Percentiles rank a stretch among this genome's conserved stretches.
Evolutionary conservation across 2,113 vertebrate genomes (phyloP).

Genomic region (Typhlomys cinereus): DNA sequence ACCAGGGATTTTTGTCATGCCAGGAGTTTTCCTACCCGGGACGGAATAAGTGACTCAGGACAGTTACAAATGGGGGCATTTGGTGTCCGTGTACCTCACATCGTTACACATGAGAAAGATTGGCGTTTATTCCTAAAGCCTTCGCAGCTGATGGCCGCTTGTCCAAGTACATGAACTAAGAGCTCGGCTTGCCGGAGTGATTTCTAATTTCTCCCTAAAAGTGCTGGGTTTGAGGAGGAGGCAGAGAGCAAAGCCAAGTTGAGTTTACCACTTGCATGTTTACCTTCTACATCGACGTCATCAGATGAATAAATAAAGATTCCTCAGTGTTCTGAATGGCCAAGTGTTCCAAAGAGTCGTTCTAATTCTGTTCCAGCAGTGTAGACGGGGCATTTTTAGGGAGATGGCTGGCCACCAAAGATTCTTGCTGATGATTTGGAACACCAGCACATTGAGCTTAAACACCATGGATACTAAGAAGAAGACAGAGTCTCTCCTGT

Average conservation of each 20-base stretch:
- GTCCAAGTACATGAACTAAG: neutral
- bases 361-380: neutral
- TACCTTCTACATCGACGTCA: neutral
- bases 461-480: neutral
- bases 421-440: neutral
- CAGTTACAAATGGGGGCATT: neutral
- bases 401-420: slow-evolving; percentile 10
- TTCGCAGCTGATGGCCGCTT: slow-evolving; percentile 6
- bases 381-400: neutral
- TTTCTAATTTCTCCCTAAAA: neutral
- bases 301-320: neutral
- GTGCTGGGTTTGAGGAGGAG: neutral
- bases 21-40: neutral
- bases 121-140: neutral
- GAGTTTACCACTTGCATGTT: neutral
- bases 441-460: neutral
- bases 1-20: neutral
- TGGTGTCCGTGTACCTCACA: neutral
- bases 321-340: neutral
- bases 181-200: neutral
- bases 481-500: no score
- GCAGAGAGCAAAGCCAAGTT: neutral
- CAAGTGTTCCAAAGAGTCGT: neutral
- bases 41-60: neutral
- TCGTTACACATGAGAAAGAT: neutral